Evolutionary conservation across 2,888 invertebrate species (phyloP).

Genomic region (Acronicta psi): DNA sequence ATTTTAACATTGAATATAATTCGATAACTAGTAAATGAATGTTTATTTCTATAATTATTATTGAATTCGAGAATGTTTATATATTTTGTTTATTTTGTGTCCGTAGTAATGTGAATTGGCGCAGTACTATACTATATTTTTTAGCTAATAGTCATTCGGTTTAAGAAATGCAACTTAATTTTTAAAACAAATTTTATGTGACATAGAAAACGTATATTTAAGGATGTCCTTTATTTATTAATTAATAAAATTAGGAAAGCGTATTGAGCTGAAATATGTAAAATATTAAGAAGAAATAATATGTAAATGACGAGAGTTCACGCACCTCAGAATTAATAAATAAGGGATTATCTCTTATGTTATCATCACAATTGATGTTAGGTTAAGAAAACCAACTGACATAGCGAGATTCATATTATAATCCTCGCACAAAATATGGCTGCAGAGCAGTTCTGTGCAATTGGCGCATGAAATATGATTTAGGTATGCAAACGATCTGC

Average conservation of each 20-base stretch:
- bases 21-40: slow-evolving; percentile 40
- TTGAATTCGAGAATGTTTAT: slow-evolving; percentile 41
- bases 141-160: slow-evolving; percentile 32
- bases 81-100: slow-evolving; percentile 40
- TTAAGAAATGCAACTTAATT: slow-evolving; percentile 28
- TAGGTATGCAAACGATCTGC: slow-evolving; percentile 13
- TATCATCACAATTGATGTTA: slow-evolving; percentile 26
- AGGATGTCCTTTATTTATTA: slow-evolving; percentile 8
- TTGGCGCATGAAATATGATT: background rate
- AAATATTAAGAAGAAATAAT: background rate
- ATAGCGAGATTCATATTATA: too few relatives aligned
- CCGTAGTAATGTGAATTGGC: slow-evolving; percentile 34
- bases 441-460: slow-evolving; percentile 18
- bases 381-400: slow-evolving; percentile 36
- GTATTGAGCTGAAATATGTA: slow-evolving; percentile 21
- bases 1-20: slow-evolving; percentile 44
- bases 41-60: slow-evolving; percentile 41
- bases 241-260: slow-evolving; percentile 13
- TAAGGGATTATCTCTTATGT: slow-evolving; percentile 7
- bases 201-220: slow-evolving; percentile 12
- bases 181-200: slow-evolving; percentile 36
- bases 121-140: slow-evolving; percentile 38
- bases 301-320: slow-evolving; percentile 11
- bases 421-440: slow-evolving; percentile 2
- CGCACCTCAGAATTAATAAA: slow-evolving; percentile 10